These are phyloP conservation scores for Xestia sexstrigata DNA, from an alignment of 2,888 invertebrate species.

Conservation along the genomic window DNA sequence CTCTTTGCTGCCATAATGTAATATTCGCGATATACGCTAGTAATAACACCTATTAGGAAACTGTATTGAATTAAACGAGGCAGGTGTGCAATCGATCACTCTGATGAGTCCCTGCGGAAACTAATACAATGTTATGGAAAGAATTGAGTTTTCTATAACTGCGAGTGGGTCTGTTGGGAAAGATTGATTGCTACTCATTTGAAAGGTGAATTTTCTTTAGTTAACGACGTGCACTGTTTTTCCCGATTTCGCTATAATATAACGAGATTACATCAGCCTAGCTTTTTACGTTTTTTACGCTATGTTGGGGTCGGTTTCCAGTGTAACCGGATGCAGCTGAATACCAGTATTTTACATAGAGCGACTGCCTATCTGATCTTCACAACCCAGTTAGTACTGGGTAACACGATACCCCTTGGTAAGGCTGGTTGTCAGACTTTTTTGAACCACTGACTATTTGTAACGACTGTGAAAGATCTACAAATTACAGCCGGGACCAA, in stretches of 20 bases:
- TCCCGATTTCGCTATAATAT: neutral
- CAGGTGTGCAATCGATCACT: conserved; percentile 77
- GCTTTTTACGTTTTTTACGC: too few relatives aligned
- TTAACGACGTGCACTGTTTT: conserved; percentile 5
- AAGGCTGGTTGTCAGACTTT: too few relatives aligned
- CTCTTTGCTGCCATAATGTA: conserved; percentile 78
- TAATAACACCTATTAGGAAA: conserved; percentile 72
- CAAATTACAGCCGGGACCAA: too few relatives aligned
- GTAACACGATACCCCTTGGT: too few relatives aligned
- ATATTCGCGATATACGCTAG: conserved; percentile 76
- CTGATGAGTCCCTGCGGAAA: conserved; percentile 65
- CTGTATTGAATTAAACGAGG: conserved; percentile 73
- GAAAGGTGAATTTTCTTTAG: conserved; percentile 49
- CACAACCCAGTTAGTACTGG: too few relatives aligned
- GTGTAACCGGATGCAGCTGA: too few relatives aligned
- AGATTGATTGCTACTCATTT: conserved; percentile 63
- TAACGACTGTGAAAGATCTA: too few relatives aligned
- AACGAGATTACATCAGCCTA: too few relatives aligned
- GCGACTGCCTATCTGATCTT: too few relatives aligned
- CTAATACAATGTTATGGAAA: conserved; percentile 64
- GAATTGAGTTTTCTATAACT: conserved; percentile 58
- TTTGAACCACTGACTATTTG: too few relatives aligned
- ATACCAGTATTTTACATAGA: too few relatives aligned
- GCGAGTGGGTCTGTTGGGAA: conserved; percentile 38
- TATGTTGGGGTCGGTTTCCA: too few relatives aligned